Base-by-base conservation (phyloP, 2,888 invertebrate genomes). In the Kuschelorhynchus macadamiae region DNA sequence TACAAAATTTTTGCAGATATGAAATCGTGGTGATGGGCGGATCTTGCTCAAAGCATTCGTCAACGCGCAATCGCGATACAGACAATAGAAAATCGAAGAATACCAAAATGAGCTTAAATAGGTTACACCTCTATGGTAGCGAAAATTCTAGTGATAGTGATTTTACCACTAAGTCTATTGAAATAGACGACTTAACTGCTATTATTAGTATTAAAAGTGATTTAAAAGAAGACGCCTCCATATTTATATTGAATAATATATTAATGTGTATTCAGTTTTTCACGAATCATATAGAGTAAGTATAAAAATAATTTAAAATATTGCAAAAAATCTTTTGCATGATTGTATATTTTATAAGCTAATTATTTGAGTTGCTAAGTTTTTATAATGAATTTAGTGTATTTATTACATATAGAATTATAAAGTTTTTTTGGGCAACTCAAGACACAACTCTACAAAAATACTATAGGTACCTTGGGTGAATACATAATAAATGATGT, bases 241-340 rank as follows among this genome's bases (percentile, higher is more conserved):
- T 87, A 1, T 94, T 94, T 80, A 82, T 94, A 1, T 82, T 94
- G 9, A 93, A 94, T 79, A 92, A 94, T 80, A 87, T 93, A 59
- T 85, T 93, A 53, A 86, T 93, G 80, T 89, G 90, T 9, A 85
- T 92, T 18, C 92, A 93, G 81, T 93, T 94, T 83, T 93, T 92
- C 46, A 73, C 56, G 56, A 71, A 76, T 59, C 72, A 73, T 50
- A 67, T 69, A 56, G 73, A 71, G 76, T 77, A 70, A 73, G 76
- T 76, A 49, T 12, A 1, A 1, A 47, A 21, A 12, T 25, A 41
- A 5, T 9, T 14, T 41, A 9, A 41, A 41, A 41, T 32, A 8
- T 32, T 32, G 32, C 32, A n/a, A n/a, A n/a, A n/a, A n/a, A n/a
- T n/a, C n/a, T n/a, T n/a, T n/a, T n/a, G n/a, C n/a, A n/a, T n/a